Conservation (phyloP, 2,888 invertebrate species). For the Idaea biselata region DNA sequence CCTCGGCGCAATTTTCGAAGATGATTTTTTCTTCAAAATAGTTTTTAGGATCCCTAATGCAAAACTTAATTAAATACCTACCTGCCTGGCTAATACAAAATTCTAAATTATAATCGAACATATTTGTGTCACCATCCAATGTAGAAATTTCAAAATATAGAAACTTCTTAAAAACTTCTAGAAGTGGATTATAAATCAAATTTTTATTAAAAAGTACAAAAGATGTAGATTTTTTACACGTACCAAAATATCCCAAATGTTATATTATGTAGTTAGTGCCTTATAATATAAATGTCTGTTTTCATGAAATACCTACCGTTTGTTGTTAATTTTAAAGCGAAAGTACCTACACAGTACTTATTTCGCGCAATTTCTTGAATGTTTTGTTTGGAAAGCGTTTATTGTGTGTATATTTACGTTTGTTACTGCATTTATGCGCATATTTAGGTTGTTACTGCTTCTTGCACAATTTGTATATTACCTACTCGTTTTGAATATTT, state of each 20-base stretch:
- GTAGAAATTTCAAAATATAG: too few species aligned
- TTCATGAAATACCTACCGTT: neutral
- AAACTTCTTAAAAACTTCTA: too few species aligned
- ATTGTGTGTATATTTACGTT: slow-evolving; percentile 25
- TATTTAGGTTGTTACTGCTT: slow-evolving; percentile 50
- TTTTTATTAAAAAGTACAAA: slow-evolving; percentile 40
- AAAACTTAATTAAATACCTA: neutral
- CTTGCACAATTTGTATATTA: slow-evolving; percentile 55
- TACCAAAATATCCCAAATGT: slow-evolving; percentile 15
- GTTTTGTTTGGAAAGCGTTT: slow-evolving; percentile 25
- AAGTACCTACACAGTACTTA: too few species aligned
- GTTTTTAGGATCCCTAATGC: too few species aligned
- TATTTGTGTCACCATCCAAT: neutral
- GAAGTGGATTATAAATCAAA: slow-evolving; percentile 2
- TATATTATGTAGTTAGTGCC: slow-evolving; percentile 28
- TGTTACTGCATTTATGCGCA: slow-evolving; percentile 49
- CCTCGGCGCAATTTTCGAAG: too few species aligned
- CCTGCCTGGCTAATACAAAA: neutral
- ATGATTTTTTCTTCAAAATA: too few species aligned
- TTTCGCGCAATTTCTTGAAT: slow-evolving; percentile 11
- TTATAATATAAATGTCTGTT: slow-evolving; percentile 24
- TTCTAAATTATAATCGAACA: neutral
- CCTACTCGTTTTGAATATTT: slow-evolving; percentile 48
- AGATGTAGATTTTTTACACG: slow-evolving; percentile 13
- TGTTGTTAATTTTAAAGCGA: neutral